These are phyloP conservation scores for Trypoxylus dichotomus DNA, from an alignment of 1,140 invertebrate species.

Conservation along the genomic window DNA sequence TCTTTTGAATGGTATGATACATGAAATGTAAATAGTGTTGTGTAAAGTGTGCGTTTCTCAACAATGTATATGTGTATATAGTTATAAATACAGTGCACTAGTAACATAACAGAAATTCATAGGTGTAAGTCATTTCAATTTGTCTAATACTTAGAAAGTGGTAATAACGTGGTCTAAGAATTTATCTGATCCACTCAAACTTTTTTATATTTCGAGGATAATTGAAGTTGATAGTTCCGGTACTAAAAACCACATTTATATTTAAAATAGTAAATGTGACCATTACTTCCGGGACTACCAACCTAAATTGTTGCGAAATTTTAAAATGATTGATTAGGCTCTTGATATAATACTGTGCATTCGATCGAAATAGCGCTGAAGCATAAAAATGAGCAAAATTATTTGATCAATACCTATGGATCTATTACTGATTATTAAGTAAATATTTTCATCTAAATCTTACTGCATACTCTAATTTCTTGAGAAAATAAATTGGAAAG, in stretches of 20 bases:
- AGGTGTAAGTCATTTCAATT: not conserved
- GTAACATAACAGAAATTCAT: conserved; percentile 18
- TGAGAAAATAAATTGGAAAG: not conserved
- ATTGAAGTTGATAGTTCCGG: no score
- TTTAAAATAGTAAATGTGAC: no score
- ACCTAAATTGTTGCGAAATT: no score
- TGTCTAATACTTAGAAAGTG: not conserved
- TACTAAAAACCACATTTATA: no score
- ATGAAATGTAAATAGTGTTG: conserved; percentile 4
- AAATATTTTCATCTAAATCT: not conserved
- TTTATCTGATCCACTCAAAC: not conserved
- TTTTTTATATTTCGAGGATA: no score
- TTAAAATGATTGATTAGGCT: no score
- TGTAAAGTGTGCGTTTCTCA: conserved; percentile 8
- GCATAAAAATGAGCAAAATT: not conserved
- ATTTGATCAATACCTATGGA: not conserved
- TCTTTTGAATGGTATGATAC: conserved; percentile 9
- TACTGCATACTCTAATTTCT: not conserved
- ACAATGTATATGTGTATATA: conserved; percentile 16
- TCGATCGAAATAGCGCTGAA: not conserved
- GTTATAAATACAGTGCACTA: conserved; percentile 13
- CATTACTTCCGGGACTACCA: no score
- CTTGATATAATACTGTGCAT: not conserved
- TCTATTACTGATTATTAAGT: not conserved
- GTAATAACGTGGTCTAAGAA: not conserved